Conservation (phyloP, 1,140 invertebrate genomes). For the Drosophila pseudoananassae region DNA sequence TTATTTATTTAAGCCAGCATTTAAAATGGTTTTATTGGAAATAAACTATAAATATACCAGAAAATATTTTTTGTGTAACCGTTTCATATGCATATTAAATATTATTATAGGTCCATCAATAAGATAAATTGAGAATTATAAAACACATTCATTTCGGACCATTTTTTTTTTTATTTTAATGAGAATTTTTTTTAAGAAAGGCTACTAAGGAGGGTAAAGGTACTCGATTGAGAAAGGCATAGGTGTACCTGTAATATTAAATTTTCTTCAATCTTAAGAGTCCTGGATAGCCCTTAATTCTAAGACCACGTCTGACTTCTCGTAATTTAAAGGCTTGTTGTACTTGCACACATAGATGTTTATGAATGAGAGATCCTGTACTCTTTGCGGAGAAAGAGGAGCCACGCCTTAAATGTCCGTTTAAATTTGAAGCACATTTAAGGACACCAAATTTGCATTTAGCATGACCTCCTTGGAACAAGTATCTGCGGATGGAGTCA, state of each 20-base stretch:
- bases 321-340: conserved; percentile 58
- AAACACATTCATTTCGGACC: too few relatives aligned
- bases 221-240: too few relatives aligned
- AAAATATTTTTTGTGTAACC: too few relatives aligned
- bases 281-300: not conserved
- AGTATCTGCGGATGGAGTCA: not conserved
- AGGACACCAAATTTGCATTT: conserved; percentile 44
- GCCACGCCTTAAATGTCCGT: conserved; percentile 44
- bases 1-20: too few relatives aligned
- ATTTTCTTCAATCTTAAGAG: not conserved
- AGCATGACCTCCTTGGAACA: conserved; percentile 21
- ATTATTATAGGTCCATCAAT: too few relatives aligned
- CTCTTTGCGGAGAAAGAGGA: not conserved
- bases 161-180: too few relatives aligned
- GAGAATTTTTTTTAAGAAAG: too few relatives aligned
- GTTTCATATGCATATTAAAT: too few relatives aligned
- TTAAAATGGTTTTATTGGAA: not conserved
- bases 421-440: conserved; percentile 71
- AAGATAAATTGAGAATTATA: too few relatives aligned
- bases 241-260: too few relatives aligned
- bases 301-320: conserved; percentile 4
- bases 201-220: too few relatives aligned
- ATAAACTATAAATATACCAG: too few relatives aligned
- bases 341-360: conserved; percentile 13
- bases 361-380: not conserved